phyloP scores from a whole-genome alignment of 2,797 vertebrate species.

The Amblyopsis hoosieri region DNA sequence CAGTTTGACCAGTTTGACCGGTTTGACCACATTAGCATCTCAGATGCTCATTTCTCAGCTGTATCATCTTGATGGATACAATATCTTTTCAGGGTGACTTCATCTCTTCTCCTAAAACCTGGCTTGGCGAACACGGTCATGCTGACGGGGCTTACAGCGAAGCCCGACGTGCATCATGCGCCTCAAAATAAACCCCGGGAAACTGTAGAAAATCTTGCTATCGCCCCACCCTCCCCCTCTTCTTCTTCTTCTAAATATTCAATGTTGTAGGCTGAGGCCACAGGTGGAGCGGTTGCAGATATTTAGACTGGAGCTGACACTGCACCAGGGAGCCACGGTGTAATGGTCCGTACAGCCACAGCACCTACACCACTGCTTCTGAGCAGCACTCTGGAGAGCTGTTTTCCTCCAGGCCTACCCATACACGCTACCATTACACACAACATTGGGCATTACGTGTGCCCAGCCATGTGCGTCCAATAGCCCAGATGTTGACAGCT shows the following conservation, averaged over 20 bases:
- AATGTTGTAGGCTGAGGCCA: constrained; percentile 7
- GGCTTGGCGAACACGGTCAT: constrained; percentile 42
- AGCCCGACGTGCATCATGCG: constrained; percentile 36
- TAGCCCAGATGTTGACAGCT: constrained; percentile 33
- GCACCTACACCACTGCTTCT: constrained; percentile 7
- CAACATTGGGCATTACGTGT: constrained; percentile 47
- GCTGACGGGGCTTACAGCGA: constrained; percentile 24
- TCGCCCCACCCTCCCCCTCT: not conserved
- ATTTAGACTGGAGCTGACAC: constrained; percentile 37
- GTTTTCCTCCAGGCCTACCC: constrained; percentile 46
- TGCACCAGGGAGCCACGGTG: constrained; percentile 23
- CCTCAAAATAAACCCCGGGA: constrained; percentile 48
- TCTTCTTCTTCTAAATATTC: constrained; percentile 25
- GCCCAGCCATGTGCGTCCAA: constrained; percentile 32
- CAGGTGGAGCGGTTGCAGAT: constrained; percentile 16
- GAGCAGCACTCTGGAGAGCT: constrained; percentile 35
- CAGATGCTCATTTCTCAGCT: no score
- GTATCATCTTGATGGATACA: no score
- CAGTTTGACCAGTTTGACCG: no score
- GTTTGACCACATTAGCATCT: no score
- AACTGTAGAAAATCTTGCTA: constrained; percentile 28
- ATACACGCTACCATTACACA: constrained; percentile 48
- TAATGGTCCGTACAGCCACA: constrained; percentile 26
- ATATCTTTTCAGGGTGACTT: constrained; percentile 21
- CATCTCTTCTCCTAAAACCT: constrained; percentile 40